phyloP scores from a whole-genome alignment of 2,888 invertebrate species.

The Philereme transversata region DNA sequence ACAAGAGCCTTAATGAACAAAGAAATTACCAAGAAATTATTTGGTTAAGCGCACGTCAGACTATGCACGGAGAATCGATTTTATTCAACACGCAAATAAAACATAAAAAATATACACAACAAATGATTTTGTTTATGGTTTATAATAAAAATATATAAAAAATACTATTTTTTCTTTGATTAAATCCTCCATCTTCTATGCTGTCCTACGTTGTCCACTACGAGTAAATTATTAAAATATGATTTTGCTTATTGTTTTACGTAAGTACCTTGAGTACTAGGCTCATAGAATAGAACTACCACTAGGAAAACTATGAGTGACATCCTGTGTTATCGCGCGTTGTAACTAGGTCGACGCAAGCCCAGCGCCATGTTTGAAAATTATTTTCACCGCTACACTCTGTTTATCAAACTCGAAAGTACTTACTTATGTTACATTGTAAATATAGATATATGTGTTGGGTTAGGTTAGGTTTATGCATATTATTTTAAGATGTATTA shows the following conservation, averaged over 20 bases:
- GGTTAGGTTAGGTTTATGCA: slow-evolving; percentile 6
- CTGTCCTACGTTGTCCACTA: too few species aligned
- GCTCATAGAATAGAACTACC: slow-evolving; percentile 26
- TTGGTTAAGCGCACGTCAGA: too few species aligned
- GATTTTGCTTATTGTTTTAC: background rate
- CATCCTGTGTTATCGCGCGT: slow-evolving; percentile 76
- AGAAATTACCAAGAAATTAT: too few species aligned
- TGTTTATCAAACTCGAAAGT: slow-evolving; percentile 55
- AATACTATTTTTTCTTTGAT: too few species aligned
- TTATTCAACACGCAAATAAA: too few species aligned
- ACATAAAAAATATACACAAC: too few species aligned
- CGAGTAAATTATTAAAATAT: too few species aligned
- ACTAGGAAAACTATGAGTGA: slow-evolving; percentile 66
- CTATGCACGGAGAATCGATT: too few species aligned
- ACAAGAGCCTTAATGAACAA: too few species aligned
- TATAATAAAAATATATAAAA: too few species aligned
- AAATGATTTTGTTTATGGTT: too few species aligned
- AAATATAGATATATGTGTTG: background rate
- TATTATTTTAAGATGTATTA: background rate
- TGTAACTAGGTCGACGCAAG: slow-evolving; percentile 70
- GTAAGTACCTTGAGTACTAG: slow-evolving; percentile 1
- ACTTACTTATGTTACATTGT: slow-evolving; percentile 11
- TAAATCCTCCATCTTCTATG: too few species aligned
- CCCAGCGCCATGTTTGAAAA: slow-evolving; percentile 67
- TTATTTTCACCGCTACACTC: slow-evolving; percentile 68